These are phyloP conservation scores for Mustela lutreola DNA, from an alignment of 2,113 vertebrate genomes.

Conservation along the genomic window DNA sequence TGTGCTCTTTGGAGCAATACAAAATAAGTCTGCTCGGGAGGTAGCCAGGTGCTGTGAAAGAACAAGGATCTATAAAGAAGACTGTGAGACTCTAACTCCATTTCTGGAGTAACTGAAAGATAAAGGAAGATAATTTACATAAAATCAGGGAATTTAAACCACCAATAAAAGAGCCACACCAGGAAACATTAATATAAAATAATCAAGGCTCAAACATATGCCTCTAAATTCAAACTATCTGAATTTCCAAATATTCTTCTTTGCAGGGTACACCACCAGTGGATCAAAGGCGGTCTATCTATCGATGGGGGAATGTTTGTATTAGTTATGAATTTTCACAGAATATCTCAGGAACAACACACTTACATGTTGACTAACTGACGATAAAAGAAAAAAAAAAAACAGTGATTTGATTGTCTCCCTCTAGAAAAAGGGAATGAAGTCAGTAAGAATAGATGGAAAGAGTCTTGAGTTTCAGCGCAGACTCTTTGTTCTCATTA, in stretches of 20 bases:
- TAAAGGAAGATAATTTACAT: not conserved
- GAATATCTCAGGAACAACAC: not conserved
- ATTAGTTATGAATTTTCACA: not conserved
- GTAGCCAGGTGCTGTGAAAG: not conserved
- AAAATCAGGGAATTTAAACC: not conserved
- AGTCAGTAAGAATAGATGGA: not conserved
- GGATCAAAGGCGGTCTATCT: not conserved
- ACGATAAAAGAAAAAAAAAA: not conserved
- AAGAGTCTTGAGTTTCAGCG: not conserved
- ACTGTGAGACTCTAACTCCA: not conserved
- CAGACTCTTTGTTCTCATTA: not conserved
- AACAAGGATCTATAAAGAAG: not conserved
- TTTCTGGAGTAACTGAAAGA: not conserved
- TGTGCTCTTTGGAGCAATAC: not conserved
- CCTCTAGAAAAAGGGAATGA: not conserved
- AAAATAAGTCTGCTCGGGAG: not conserved
- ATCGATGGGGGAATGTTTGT: not conserved
- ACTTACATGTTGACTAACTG: not conserved
- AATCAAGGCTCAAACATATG: not conserved
- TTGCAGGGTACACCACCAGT: not conserved
- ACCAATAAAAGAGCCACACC: not conserved
- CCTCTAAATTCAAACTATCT: not conserved
- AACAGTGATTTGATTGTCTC: not conserved
- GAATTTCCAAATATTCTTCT: not conserved
- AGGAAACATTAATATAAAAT: not conserved